Conservation (phyloP, 1,140 invertebrate species). For the Brachionus paranguensis region DNA sequence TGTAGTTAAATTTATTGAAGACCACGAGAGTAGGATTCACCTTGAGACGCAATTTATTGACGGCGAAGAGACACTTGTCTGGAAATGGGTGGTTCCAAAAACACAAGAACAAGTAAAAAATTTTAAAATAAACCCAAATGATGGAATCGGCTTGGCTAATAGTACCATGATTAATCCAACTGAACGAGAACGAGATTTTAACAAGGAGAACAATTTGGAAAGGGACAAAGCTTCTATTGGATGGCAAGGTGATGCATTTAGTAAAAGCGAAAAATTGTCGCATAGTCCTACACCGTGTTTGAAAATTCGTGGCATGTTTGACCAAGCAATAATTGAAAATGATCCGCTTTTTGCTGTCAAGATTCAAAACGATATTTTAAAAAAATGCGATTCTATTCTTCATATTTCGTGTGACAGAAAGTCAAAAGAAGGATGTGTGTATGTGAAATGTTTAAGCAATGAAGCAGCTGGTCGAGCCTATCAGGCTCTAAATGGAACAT, state of each 20-base stretch:
- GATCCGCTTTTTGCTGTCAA: neutral
- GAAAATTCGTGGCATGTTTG: constrained; percentile 34
- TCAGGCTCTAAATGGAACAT: constrained; percentile 28
- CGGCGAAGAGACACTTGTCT: constrained; percentile 31
- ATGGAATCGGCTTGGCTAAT: constrained; percentile 32
- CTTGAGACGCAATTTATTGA: constrained; percentile 34
- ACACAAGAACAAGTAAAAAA: neutral
- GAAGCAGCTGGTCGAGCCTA: constrained; percentile 28
- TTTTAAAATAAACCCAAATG: neutral
- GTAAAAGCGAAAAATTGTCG: neutral
- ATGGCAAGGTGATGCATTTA: constrained; percentile 35
- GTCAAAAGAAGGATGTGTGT: constrained; percentile 38
- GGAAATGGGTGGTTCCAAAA: constrained; percentile 28
- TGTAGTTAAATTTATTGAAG: constrained; percentile 24
- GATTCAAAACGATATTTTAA: constrained; percentile 21
- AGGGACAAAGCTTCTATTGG: neutral
- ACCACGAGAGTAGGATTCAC: constrained; percentile 35
- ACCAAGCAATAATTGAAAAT: neutral
- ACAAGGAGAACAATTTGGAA: constrained; percentile 13
- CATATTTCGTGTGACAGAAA: constrained; percentile 30
- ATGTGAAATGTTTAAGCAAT: constrained; percentile 31
- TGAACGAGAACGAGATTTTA: neutral
- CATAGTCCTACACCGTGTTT: constrained; percentile 24
- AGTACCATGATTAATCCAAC: constrained; percentile 18
- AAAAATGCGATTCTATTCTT: constrained; percentile 35